Base-by-base conservation (phyloP, 2,888 invertebrate species). In the Apamea crenata region DNA sequence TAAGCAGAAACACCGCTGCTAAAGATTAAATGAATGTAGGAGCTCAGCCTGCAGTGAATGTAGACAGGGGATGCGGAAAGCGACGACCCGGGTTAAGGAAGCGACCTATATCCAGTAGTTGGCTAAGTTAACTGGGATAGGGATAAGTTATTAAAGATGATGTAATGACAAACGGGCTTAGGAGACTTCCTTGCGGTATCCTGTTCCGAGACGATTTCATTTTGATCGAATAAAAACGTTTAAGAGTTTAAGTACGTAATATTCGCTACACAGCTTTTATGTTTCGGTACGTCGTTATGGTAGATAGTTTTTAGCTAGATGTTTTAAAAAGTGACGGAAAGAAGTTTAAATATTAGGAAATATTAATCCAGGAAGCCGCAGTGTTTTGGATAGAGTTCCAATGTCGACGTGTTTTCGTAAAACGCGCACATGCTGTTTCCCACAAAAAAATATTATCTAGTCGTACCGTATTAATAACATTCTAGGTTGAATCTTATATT, bases 61-160 rank as follows among this genome's bases (percentile, higher is more conserved):
- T 83, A 78, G 69, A 83, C 47, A 50, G 83, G 53, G 75, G 78
- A 70, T 83, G 83, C 78, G 78, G 32, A 59, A 50, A 66, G 25
- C 50, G 40, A 59, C 47, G 8, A 59, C 47, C 29, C 32, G 68
- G 63, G 83, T 72, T 63, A 56, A 67, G 84, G 44, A 82, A 79
- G 47, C 53, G 73, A 85, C 80, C 82, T 83, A 70, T 29, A 78
- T 72, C 50, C 69, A 70, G 78, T 16, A 63, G 18, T 63, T 50
- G 59, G 53, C 32, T 53, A n/a, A 29, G 36, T 25, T n/a, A 70
- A 53, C 66, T 44, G 18, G 32, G 44, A 36, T 78, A 53, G 1
- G 32, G 32, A 18, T 40, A 76, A 44, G 29, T 56, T 50, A 72
- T 29, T 56, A 18, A 16, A 40, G 29, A 63, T 50, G n/a, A 74